Base-by-base conservation (phyloP, 2,888 invertebrate genomes). In the Zaprionus bogoriensis region DNA sequence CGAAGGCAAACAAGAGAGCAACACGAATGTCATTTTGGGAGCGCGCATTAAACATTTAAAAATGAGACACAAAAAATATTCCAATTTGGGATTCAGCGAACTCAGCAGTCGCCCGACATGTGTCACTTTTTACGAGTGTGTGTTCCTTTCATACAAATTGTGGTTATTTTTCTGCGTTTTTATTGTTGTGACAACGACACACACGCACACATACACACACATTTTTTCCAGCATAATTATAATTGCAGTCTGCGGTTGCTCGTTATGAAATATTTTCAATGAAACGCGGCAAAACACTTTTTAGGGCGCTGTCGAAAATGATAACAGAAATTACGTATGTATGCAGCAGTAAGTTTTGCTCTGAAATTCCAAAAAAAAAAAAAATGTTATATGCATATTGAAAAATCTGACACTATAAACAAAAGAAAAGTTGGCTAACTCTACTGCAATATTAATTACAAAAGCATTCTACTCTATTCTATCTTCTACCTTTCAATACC, bases 101-200 rank as follows among this genome's bases (percentile, higher is more conserved):
- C 30, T 63, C 60, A 53, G 30, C 66, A 30, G 51, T 57, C 59
- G 52, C 58, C 42, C 36, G 25, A 61, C 60, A 48, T 50, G 36
- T 57, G 45, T 52, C 74, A 51, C 39, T 28, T 65, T 57, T 68
- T 58, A 12, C n/a, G n/a, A n/a, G n/a, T 57, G 17, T 23, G 5
- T 61, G 36, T 38, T 69, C 36, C 32, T 45, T 53, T 50, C 23
- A 28, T 50, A 17, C 46, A 60, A 52, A 36, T 55, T 38, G 38
- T 42, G 52, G 52, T 54, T 54, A 62, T 58, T 69, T 46, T 69
- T 52, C 19, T 17, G 10, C 39, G 32, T 36, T 55, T 57, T 60
- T 74, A 44, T 72, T 72, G 51, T 65, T 74, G 44, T 73, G 70
- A 47, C 61, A 69, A 32, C 55, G 39, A 25, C 51, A 74, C 38